Percentiles rank a stretch among this genome's conserved stretches.
These are phyloP conservation scores for Scaptomyza graminum DNA, from an alignment of 1,140 invertebrate species.

Conservation along the genomic window DNA sequence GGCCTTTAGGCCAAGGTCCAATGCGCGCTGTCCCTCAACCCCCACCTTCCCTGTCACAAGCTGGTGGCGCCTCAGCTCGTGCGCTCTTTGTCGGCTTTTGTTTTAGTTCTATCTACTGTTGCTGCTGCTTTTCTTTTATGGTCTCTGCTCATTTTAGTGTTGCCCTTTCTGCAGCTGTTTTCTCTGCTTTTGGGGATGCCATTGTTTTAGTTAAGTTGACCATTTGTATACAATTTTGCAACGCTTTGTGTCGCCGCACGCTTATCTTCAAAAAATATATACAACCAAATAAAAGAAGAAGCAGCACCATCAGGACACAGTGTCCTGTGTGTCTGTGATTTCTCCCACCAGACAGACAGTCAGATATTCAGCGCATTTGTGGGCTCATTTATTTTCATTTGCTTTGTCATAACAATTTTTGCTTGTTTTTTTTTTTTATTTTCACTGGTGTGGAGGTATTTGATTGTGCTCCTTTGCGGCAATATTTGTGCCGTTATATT, in stretches of 20 bases:
- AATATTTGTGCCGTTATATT: constrained; percentile 52
- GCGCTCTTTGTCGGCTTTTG: constrained; percentile 59
- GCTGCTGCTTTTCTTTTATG: constrained; percentile 61
- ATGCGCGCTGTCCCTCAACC: neutral
- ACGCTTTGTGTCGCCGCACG: constrained; percentile 54
- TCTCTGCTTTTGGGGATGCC: constrained; percentile 16
- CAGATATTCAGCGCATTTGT: constrained; percentile 53
- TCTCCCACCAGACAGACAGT: neutral
- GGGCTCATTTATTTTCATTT: constrained; percentile 82
- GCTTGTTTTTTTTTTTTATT: constrained; percentile 43
- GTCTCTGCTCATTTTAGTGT: constrained; percentile 63
- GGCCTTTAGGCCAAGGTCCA: neutral
- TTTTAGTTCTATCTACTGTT: constrained; percentile 42
- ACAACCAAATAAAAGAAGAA: neutral
- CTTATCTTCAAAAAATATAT: constrained; percentile 48
- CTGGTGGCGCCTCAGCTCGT: constrained; percentile 58
- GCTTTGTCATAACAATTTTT: constrained; percentile 80
- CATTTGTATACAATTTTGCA: constrained; percentile 79
- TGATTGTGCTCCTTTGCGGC: constrained; percentile 16
- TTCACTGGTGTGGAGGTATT: constrained; percentile 6
- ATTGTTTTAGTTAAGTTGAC: constrained; percentile 82
- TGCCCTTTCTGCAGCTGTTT: constrained; percentile 36
- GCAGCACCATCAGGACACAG: constrained; percentile 6
- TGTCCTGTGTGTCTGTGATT: neutral
- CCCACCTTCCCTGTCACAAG: neutral